Conservation (phyloP, 2,888 invertebrate genomes). For the Geophilus truncorum region DNA sequence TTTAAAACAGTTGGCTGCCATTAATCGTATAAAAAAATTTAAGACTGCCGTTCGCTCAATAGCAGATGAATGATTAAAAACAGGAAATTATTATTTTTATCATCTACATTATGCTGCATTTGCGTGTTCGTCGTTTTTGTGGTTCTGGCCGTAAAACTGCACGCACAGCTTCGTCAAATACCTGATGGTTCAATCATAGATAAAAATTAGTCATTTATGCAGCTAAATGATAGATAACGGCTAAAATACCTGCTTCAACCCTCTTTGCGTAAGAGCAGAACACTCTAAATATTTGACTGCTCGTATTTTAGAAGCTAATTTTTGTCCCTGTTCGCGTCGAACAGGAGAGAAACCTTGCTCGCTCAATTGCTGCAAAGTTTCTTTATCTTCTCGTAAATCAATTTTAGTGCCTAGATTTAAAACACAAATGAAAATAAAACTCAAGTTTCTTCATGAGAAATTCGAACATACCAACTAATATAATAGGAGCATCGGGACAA, state of each 20-base stretch:
- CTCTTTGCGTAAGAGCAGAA: conserved; percentile 96
- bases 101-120: conserved; percentile 57
- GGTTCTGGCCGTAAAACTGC: conserved; percentile 96
- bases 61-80: not conserved
- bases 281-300: conserved; percentile 99
- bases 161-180: conserved; percentile 97
- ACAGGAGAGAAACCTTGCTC: conserved; percentile 94
- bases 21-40: not conserved
- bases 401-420: conserved; percentile 80
- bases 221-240: no score
- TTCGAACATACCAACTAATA: conserved; percentile 80
- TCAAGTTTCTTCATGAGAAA: not conserved
- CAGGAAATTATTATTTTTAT: not conserved
- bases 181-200: conserved; percentile 55
- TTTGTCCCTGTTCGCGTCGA: conserved; percentile 96
- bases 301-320: conserved; percentile 95
- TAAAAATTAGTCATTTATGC: not conserved
- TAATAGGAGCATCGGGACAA: conserved; percentile 98
- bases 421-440: not conserved
- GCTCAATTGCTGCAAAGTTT: conserved; percentile 81
- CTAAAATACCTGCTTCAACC: conserved; percentile 71
- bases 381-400: conserved; percentile 95
- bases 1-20: not conserved
- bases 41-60: not conserved
- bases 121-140: conserved; percentile 86